Conservation (phyloP, 2,888 invertebrate genomes). For the Tenthredo scrophulariae region DNA sequence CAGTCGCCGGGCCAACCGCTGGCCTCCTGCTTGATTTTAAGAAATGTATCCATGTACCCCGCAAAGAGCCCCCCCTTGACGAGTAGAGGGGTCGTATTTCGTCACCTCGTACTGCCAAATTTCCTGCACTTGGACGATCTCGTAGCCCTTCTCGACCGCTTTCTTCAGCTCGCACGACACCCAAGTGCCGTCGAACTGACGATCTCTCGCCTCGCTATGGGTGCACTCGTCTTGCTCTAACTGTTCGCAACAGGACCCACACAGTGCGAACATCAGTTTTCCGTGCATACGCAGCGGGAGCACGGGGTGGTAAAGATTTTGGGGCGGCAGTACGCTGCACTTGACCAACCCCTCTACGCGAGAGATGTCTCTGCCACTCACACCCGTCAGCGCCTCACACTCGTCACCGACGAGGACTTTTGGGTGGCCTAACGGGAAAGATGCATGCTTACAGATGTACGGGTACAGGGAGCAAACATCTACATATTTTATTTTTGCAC, state of each 20-base stretch:
- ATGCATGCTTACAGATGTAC: conserved; percentile 64
- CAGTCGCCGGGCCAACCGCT: conserved; percentile 65
- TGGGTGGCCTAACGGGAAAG: conserved; percentile 68
- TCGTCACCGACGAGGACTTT: conserved; percentile 60
- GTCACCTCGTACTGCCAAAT: conserved; percentile 70
- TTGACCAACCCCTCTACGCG: conserved; percentile 63
- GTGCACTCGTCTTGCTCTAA: conserved; percentile 64
- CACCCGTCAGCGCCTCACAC: conserved; percentile 56
- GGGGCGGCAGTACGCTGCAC: conserved; percentile 63
- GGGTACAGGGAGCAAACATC: conserved; percentile 68
- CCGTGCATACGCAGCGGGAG: conserved; percentile 65
- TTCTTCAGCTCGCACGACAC: conserved; percentile 70
- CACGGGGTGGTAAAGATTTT: conserved; percentile 67
- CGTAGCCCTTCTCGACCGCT: conserved; percentile 69
- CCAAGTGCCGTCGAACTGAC: conserved; percentile 69
- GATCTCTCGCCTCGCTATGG: conserved; percentile 64
- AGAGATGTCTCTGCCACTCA: conserved; percentile 48
- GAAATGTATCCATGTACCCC: conserved; percentile 68
- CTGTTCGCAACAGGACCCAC: conserved; percentile 68
- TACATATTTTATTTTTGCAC: conserved; percentile 64
- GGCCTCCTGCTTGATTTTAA: conserved; percentile 67
- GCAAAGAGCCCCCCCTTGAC: conserved; percentile 67
- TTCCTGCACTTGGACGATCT: conserved; percentile 67
- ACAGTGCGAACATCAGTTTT: conserved; percentile 71
- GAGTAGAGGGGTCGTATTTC: conserved; percentile 59